phyloP scores from a whole-genome alignment of 37 sponge, comb jelly and placozoan species.

The Corticium candelabrum region DNA sequence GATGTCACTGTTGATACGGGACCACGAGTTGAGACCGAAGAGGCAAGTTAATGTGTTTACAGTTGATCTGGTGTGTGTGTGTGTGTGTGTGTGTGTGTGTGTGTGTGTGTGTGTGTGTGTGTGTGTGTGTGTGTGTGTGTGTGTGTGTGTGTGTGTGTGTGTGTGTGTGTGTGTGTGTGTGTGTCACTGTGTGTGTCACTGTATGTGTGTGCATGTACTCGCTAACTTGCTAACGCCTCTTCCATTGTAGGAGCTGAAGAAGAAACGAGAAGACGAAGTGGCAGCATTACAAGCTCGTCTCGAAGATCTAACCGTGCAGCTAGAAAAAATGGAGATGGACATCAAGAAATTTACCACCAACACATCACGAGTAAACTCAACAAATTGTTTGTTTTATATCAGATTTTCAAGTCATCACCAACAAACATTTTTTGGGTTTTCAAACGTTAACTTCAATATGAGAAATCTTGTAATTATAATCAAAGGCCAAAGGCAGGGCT shows the following conservation, averaged over 20 bases:
- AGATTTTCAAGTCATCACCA: too few species aligned
- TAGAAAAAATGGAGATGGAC: slow-evolving; percentile 67
- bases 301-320: slow-evolving; percentile 33
- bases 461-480: too few species aligned
- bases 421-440: too few species aligned
- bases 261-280: slow-evolving; percentile 69
- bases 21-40: slow-evolving; percentile 17
- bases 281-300: slow-evolving; percentile 49
- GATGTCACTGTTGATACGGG: not conserved
- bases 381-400: too few species aligned
- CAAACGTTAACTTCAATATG: too few species aligned
- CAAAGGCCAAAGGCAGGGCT: too few species aligned
- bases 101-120: too few species aligned
- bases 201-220: not conserved
- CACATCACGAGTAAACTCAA: not conserved
- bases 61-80: too few species aligned
- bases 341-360: slow-evolving; percentile 56
- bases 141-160: too few species aligned
- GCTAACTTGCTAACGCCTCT: not conserved
- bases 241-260: slow-evolving; percentile 42
- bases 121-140: too few species aligned
- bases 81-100: too few species aligned
- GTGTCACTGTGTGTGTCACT: too few species aligned
- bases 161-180: not conserved
- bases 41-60: slow-evolving; percentile 6